phyloP scores from a whole-genome alignment of 2,113 vertebrate genomes.

The Cnemophilus loriae region DNA sequence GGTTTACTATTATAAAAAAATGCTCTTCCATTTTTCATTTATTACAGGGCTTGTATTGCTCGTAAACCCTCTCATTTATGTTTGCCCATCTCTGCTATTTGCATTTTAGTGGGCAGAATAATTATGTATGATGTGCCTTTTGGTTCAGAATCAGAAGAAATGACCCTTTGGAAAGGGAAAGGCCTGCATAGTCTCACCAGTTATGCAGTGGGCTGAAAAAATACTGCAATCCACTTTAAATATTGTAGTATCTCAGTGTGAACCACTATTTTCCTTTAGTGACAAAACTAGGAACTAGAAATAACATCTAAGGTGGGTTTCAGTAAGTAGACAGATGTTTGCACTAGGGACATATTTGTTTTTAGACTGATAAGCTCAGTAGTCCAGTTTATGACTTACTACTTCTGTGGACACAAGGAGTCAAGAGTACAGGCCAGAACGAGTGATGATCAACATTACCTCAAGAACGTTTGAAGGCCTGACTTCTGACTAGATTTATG shows the following conservation, averaged over 20 bases:
- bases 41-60: background rate
- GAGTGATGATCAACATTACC: background rate
- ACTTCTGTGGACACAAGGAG: background rate
- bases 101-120: background rate
- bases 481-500: background rate
- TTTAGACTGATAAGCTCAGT: background rate
- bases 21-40: background rate
- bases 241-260: background rate
- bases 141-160: background rate
- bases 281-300: background rate
- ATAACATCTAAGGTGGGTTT: background rate
- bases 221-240: background rate
- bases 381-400: background rate
- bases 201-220: background rate
- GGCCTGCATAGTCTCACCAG: background rate
- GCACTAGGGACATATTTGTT: background rate
- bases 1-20: background rate
- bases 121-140: background rate
- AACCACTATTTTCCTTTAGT: background rate
- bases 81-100: background rate
- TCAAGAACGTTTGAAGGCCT: background rate
- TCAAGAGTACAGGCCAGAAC: background rate
- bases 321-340: fast-evolving
- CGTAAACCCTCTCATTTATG: background rate
- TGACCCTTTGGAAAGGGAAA: background rate